A percentile compares a stretch with the other conserved stretches of the same genome.
These are phyloP conservation scores for Hemiprocne comata DNA, from an alignment of 2,113 vertebrate species.

Conservation along the genomic window DNA sequence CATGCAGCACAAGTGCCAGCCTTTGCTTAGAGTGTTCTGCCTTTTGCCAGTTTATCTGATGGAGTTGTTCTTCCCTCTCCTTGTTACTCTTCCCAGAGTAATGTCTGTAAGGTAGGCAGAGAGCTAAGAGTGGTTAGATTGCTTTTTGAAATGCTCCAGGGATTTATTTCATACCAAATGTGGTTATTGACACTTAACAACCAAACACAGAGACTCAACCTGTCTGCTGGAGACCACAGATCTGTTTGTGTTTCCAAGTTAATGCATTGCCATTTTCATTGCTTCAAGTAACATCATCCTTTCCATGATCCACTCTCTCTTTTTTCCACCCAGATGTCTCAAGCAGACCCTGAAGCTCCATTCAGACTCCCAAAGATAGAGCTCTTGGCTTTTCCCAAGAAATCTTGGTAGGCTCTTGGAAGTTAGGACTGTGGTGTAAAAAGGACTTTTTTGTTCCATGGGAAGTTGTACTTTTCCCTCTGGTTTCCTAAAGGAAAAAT, in stretches of 20 bases:
- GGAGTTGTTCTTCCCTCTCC: neutral
- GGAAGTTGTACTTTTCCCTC: constrained; percentile 1
- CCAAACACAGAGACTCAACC: neutral
- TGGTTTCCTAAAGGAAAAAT: neutral
- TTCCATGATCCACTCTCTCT: neutral
- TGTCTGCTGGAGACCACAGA: neutral
- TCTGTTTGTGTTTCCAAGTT: neutral
- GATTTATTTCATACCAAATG: neutral
- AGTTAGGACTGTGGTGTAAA: neutral
- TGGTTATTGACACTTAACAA: neutral
- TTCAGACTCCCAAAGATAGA: neutral
- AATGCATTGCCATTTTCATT: neutral
- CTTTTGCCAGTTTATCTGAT: neutral
- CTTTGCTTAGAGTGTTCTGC: neutral
- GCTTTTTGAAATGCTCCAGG: neutral
- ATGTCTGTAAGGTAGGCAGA: neutral
- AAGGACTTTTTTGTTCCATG: neutral
- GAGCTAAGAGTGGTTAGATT: neutral
- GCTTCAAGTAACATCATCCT: neutral
- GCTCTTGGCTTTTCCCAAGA: constrained; percentile 14
- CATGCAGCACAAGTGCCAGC: neutral
- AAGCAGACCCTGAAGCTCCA: neutral
- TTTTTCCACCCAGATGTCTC: neutral
- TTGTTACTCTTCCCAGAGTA: neutral
- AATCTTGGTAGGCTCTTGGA: neutral